Percentiles rank a stretch among this genome's conserved stretches.
Evolutionary conservation across 2,888 invertebrate genomes (phyloP).

Genomic region (Deilephila porcellus): DNA sequence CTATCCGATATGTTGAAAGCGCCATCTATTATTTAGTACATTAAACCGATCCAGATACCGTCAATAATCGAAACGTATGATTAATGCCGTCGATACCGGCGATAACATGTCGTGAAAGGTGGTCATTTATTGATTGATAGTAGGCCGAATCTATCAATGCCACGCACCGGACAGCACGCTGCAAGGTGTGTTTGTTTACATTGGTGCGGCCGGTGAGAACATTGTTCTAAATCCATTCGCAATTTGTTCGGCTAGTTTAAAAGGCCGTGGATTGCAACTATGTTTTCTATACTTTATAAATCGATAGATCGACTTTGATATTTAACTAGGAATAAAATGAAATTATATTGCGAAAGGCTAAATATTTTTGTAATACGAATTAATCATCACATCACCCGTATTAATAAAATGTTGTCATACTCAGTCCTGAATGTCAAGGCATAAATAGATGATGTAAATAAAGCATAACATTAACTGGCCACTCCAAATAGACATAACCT

Average conservation of each 20-base stretch:
- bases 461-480: neutral
- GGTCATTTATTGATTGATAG: conserved; percentile 48
- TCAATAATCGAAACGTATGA: conserved; percentile 26
- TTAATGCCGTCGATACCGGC: conserved; percentile 32
- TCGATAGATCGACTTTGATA: neutral
- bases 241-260: conserved; percentile 44
- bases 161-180: conserved; percentile 32
- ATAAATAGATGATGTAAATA: neutral
- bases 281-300: neutral
- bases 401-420: too few species aligned
- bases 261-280: conserved; percentile 41
- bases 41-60: conserved; percentile 15
- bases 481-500: neutral
- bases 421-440: too few species aligned
- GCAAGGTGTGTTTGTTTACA: conserved; percentile 40
- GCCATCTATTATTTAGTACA: neutral
- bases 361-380: too few species aligned
- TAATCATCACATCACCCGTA: too few species aligned
- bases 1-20: neutral
- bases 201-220: conserved; percentile 40
- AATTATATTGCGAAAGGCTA: too few species aligned
- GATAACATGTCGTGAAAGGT: conserved; percentile 48
- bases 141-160: conserved; percentile 47
- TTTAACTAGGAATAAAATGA: neutral
- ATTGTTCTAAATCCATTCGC: conserved; percentile 42